A percentile compares a stretch with the other conserved stretches of the same genome.
phyloP scores from a whole-genome alignment of 2,888 invertebrate species.

The Steromphala cineraria region DNA sequence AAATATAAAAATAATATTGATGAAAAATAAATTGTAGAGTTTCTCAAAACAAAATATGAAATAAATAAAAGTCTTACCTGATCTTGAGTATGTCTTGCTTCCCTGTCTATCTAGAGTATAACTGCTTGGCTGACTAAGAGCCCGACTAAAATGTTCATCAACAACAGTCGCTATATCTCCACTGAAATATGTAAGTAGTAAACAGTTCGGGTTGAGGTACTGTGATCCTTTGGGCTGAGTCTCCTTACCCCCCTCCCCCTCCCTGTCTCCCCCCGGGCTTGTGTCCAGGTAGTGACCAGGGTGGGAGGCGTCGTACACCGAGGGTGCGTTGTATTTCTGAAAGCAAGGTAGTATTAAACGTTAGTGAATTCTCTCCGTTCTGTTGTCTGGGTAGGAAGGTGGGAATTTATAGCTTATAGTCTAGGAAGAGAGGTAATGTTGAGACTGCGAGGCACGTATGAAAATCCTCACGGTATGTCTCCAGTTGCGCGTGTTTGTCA shows the following conservation, averaged over 20 bases:
- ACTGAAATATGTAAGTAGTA: conserved; percentile 23
- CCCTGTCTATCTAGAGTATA: conserved; percentile 27
- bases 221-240: conserved; percentile 32
- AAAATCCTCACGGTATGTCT: conserved; percentile 20
- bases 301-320: conserved; percentile 32
- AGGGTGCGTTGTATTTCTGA: conserved; percentile 35
- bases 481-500: conserved; percentile 19
- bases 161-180: conserved; percentile 25
- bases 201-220: conserved; percentile 34
- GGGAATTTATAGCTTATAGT: conserved; percentile 24
- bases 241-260: conserved; percentile 21
- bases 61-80: conserved; percentile 15
- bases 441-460: conserved; percentile 12
- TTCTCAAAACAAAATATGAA: neutral
- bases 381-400: neutral
- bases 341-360: conserved; percentile 22
- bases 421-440: neutral
- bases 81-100: conserved; percentile 18
- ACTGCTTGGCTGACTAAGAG: conserved; percentile 29
- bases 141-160: conserved; percentile 27
- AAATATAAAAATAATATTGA: neutral
- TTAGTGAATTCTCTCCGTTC: conserved; percentile 5
- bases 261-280: conserved; percentile 21
- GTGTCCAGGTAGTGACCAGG: conserved; percentile 20
- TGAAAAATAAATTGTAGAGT: neutral